These are phyloP conservation scores for Drosophila nasuta DNA, from an alignment of 1,140 invertebrate species.

Conservation along the genomic window DNA sequence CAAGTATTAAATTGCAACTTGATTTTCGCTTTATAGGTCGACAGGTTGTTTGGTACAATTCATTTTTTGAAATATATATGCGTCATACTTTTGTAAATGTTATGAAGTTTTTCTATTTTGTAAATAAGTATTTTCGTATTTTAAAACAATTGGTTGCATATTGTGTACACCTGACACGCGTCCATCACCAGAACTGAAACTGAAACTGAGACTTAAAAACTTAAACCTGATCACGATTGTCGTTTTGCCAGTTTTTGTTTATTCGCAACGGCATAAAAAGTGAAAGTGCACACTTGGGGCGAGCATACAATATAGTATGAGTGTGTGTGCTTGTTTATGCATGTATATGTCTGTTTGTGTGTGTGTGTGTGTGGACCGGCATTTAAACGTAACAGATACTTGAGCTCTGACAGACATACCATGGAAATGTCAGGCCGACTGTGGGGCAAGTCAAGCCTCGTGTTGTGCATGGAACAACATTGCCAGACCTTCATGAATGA, in stretches of 20 bases:
- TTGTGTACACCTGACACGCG: neutral
- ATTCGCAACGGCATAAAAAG: slow-evolving; percentile 56
- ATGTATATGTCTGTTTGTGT: slow-evolving; percentile 17
- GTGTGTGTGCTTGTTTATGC: slow-evolving; percentile 25
- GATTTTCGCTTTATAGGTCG: too few species aligned
- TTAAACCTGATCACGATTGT: slow-evolving; percentile 60
- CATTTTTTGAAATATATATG: neutral
- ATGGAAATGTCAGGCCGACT: slow-evolving; percentile 64
- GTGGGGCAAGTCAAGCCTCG: slow-evolving; percentile 39
- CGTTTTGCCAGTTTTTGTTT: slow-evolving; percentile 76
- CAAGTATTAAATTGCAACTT: too few species aligned
- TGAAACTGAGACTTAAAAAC: slow-evolving; percentile 24
- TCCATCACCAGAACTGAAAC: slow-evolving; percentile 1
- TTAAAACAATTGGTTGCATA: neutral
- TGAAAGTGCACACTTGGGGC: slow-evolving; percentile 71
- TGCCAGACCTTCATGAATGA: slow-evolving; percentile 54
- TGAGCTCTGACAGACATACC: slow-evolving; percentile 59
- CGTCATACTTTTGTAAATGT: neutral
- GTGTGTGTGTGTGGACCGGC: slow-evolving; percentile 49
- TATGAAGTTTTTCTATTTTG: neutral
- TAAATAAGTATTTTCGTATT: neutral
- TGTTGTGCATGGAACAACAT: slow-evolving; percentile 26
- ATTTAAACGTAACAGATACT: slow-evolving; percentile 80
- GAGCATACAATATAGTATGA: slow-evolving; percentile 16
- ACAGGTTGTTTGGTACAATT: too few species aligned